Percentiles rank a stretch among this genome's conserved stretches.
Conservation (phyloP, 1,140 invertebrate species). For the Caenorhabditis remanei region DNA sequence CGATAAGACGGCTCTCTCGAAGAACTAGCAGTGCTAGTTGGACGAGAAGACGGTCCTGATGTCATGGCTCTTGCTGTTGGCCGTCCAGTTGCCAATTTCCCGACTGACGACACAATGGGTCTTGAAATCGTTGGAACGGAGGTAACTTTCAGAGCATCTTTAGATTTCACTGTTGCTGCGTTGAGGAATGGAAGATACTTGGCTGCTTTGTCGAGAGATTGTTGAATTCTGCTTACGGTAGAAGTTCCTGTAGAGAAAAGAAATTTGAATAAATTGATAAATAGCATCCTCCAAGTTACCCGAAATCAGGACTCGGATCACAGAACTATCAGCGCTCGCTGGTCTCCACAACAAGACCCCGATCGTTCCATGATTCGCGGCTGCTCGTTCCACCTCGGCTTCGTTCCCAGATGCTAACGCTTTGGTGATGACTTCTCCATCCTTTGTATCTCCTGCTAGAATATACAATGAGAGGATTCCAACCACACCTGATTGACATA, state of each 20-base stretch:
- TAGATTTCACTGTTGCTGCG: background rate
- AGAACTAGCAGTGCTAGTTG: no score
- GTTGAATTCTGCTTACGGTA: background rate
- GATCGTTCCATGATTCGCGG: background rate
- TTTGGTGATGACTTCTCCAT: background rate
- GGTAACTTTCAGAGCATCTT: background rate
- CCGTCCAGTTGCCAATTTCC: background rate
- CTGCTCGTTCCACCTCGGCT: background rate
- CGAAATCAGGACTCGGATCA: background rate
- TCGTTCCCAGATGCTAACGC: background rate
- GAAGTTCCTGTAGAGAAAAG: background rate
- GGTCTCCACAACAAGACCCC: constrained; percentile 9
- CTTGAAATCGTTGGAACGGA: background rate
- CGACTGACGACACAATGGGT: background rate
- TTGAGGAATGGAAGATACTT: constrained; percentile 15
- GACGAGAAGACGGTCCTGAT: background rate
- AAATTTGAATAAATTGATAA: background rate
- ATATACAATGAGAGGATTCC: constrained; percentile 25
- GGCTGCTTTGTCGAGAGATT: constrained; percentile 12
- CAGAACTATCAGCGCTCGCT: background rate
- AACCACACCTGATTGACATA: background rate
- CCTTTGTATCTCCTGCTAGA: background rate
- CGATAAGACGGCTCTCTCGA: no score
- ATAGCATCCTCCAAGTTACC: background rate
- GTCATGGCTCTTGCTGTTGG: background rate